phyloP scores from a whole-genome alignment of 53 echinoderm and acorn worm species.

The Hippasteria phrygiana region DNA sequence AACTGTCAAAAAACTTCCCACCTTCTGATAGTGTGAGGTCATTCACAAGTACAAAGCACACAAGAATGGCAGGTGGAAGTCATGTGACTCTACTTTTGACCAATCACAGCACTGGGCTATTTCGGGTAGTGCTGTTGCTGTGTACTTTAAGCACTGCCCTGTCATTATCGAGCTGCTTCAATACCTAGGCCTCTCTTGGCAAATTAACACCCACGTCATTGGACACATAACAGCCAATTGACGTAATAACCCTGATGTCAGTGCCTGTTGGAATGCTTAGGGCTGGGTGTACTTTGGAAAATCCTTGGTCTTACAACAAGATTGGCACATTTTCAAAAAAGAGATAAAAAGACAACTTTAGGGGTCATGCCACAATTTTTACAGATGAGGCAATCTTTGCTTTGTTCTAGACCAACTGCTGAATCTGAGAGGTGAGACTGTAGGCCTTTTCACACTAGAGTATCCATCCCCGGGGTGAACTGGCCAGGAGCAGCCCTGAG shows the following conservation, averaged over 20 bases:
- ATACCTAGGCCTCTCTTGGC: constrained; percentile 18
- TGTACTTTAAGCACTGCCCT: constrained; percentile 30
- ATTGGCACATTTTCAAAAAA: constrained; percentile 12
- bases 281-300: constrained; percentile 37
- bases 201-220: constrained; percentile 27
- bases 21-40: constrained; percentile 14
- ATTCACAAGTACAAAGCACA: constrained; percentile 36
- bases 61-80: constrained; percentile 48
- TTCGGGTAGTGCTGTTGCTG: constrained; percentile 50
- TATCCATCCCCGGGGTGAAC: too few relatives aligned
- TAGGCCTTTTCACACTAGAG: too few relatives aligned
- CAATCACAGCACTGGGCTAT: constrained; percentile 45
- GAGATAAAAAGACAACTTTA: neutral
- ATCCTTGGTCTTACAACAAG: constrained; percentile 21
- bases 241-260: neutral
- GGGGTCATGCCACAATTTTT: too few relatives aligned
- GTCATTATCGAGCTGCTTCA: constrained; percentile 19
- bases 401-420: too few relatives aligned
- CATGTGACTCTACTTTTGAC: constrained; percentile 49
- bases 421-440: too few relatives aligned
- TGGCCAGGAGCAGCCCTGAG: too few relatives aligned
- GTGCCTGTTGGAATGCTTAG: neutral
- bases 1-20: neutral
- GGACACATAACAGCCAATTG: neutral
- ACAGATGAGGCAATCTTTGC: neutral